A percentile compares a stretch with the other conserved stretches of the same genome.
phyloP scores from a whole-genome alignment of 2,888 invertebrate species.

The Hydriomena furcata region DNA sequence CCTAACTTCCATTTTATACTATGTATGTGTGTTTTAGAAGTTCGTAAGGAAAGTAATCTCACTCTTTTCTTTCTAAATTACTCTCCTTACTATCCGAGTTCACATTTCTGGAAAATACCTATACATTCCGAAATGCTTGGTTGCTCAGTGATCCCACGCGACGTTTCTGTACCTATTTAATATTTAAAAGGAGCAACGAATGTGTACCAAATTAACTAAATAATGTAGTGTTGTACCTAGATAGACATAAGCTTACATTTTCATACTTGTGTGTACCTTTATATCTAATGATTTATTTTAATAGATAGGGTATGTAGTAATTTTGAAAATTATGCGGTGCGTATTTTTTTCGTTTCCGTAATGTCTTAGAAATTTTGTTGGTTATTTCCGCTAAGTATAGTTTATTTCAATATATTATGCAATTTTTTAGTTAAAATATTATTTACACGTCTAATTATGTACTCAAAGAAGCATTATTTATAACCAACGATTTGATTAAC shows the following conservation, averaged over 20 bases:
- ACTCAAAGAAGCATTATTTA: constrained; percentile 22
- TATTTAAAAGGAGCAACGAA: constrained; percentile 77
- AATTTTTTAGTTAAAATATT: no score
- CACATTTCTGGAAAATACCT: constrained; percentile 48
- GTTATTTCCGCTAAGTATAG: constrained; percentile 14
- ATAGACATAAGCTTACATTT: constrained; percentile 67
- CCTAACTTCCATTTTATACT: constrained; percentile 60
- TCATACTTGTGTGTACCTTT: constrained; percentile 54
- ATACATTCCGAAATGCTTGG: constrained; percentile 74
- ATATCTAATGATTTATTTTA: constrained; percentile 36
- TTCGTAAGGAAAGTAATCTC: constrained; percentile 54
- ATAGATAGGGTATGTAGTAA: constrained; percentile 38
- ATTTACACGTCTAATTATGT: no score
- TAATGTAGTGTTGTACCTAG: constrained; percentile 71
- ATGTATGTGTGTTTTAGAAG: constrained; percentile 36
- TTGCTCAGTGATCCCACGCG: constrained; percentile 58
- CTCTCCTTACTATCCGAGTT: constrained; percentile 33
- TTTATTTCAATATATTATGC: no score
- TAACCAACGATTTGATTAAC: constrained; percentile 32
- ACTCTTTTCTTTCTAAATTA: constrained; percentile 46
- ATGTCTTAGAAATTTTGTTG: constrained; percentile 3
- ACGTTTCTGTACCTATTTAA: constrained; percentile 48
- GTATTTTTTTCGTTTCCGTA: constrained; percentile 10
- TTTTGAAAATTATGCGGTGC: constrained; percentile 33
- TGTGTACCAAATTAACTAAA: constrained; percentile 79